These are phyloP conservation scores for Monoplex corrugatus DNA, from an alignment of 2,888 invertebrate species.

Conservation along the genomic window DNA sequence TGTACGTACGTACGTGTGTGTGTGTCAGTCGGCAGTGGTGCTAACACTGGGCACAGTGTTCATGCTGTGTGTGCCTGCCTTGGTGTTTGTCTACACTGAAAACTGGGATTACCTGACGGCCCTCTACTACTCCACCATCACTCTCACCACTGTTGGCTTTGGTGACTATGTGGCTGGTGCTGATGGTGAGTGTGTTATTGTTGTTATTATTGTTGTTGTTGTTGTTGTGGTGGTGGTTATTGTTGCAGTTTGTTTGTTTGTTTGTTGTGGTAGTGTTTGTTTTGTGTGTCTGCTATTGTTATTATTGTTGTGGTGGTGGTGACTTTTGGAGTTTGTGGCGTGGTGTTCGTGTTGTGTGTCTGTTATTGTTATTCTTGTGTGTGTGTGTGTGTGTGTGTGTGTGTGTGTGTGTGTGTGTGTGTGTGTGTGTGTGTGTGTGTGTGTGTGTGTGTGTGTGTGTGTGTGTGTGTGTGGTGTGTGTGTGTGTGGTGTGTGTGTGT, in stretches of 20 bases:
- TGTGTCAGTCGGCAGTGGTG: constrained; percentile 27
- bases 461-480: not conserved
- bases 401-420: not conserved
- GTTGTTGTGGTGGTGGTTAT: too few species aligned
- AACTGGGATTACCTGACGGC: constrained; percentile 68
- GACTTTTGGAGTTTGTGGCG: too few species aligned
- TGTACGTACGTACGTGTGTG: not conserved
- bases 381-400: too few species aligned
- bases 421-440: not conserved
- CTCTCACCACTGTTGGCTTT: constrained; percentile 73
- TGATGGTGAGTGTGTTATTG: not conserved
- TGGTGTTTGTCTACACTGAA: constrained; percentile 58
- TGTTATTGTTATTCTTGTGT: not conserved
- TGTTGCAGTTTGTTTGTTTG: too few species aligned
- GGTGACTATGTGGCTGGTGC: constrained; percentile 72
- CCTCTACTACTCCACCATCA: constrained; percentile 68
- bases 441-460: not conserved
- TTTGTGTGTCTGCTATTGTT: too few species aligned
- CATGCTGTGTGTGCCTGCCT: not conserved
- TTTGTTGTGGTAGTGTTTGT: not conserved
- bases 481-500: not conserved
- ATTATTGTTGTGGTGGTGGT: too few species aligned
- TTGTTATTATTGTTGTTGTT: too few species aligned
- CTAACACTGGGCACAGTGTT: constrained; percentile 4
- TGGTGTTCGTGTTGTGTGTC: too few species aligned